Evolutionary conservation across 2,113 vertebrate genomes (phyloP).

Genomic region (Trematocara macrostoma): DNA sequence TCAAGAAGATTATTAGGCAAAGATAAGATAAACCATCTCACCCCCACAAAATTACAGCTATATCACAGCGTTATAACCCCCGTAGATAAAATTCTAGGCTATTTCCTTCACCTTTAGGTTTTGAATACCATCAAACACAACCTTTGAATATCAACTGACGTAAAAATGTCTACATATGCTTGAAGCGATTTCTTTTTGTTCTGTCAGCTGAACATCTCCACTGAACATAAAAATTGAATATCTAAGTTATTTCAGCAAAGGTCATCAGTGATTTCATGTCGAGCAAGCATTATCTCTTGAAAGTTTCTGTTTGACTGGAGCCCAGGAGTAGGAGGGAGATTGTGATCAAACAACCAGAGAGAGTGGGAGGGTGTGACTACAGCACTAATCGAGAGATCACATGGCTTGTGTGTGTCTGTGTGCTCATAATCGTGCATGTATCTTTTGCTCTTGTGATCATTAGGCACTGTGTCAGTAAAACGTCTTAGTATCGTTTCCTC

Average conservation of each 20-base stretch:
- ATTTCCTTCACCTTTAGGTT: not conserved
- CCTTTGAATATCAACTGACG: not conserved
- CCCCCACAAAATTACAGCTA: not conserved
- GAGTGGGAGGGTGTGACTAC: conserved; percentile 57
- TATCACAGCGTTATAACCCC: not conserved
- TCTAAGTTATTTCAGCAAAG: conserved; percentile 5
- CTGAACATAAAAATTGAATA: not conserved
- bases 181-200: not conserved
- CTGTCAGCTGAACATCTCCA: not conserved
- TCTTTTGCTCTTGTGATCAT: conserved; percentile 58
- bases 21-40: not conserved
- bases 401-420: conserved; percentile 22
- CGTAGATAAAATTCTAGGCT: not conserved
- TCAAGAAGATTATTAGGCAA: not conserved
- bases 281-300: conserved; percentile 30
- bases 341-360: conserved; percentile 51
- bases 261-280: conserved; percentile 32
- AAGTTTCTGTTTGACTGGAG: conserved; percentile 55
- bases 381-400: conserved; percentile 55
- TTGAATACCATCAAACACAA: not conserved
- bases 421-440: not conserved
- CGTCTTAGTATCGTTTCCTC: conserved; percentile 67
- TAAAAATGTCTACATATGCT: not conserved
- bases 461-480: conserved; percentile 25
- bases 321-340: conserved; percentile 44